Evolutionary conservation across 2,113 vertebrate species (phyloP).

Genomic region (Holacanthus passer): DNA sequence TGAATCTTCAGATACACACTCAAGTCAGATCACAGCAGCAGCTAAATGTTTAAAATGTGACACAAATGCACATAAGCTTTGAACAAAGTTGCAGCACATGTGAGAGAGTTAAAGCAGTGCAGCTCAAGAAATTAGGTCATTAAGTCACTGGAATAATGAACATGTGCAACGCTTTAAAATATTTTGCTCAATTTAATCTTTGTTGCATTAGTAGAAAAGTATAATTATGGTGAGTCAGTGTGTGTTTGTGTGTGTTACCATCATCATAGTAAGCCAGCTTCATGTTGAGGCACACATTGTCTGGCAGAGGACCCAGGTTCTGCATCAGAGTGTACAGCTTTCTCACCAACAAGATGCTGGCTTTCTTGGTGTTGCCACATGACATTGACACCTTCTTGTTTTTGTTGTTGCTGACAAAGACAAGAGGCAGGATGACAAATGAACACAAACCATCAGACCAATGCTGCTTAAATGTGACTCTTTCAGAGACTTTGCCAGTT

Average conservation of each 20-base stretch:
- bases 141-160: too few relatives aligned
- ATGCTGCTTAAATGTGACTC: neutral
- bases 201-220: neutral
- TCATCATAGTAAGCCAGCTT: slow-evolving; percentile 94
- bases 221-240: neutral
- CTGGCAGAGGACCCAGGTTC: slow-evolving; percentile 91
- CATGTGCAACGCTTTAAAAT: neutral
- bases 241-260: slow-evolving; percentile 79
- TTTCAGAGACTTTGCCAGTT: neutral
- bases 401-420: slow-evolving; percentile 72
- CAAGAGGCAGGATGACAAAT: neutral
- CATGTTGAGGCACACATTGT: slow-evolving; percentile 92
- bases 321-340: slow-evolving; percentile 97
- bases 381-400: slow-evolving; percentile 70
- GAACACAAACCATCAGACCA: neutral
- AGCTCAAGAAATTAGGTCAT: neutral
- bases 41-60: neutral
- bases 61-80: neutral
- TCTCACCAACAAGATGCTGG: slow-evolving; percentile 93
- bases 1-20: neutral
- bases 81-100: neutral
- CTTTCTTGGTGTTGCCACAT: slow-evolving; percentile 88
- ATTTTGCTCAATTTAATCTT: neutral
- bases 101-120: neutral
- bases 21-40: neutral